Evolutionary conservation across 2,113 vertebrate genomes (phyloP), one percentile per base, ranked within the genome.

Genomic region (Tachysurus vachellii): DNA sequence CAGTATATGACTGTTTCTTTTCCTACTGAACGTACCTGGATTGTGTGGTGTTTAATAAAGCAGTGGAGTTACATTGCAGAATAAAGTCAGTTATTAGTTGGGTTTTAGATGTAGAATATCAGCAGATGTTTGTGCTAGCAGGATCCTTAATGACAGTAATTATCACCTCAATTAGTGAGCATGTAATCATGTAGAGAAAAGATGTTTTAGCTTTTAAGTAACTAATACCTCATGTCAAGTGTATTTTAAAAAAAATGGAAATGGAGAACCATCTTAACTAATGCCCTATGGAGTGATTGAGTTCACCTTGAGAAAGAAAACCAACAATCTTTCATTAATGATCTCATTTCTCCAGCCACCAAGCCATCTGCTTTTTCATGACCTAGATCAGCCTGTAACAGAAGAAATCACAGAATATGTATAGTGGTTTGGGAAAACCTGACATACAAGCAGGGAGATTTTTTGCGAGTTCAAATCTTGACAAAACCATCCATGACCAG

Each of bases 251-350:
- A 50, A 68, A 23, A 56, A 47, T 54, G 36, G 36, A 36, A 36
- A 61, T 50, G 17, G 50, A 36, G 7, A 80, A 23, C 14, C 50
- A 71, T 81, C 77, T 81, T 42, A 70, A 71, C n/a, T 56, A 86
- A 68, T 36, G 36, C n/a, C 26, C 56, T 36, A 47, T 59, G 50
- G 50, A 86, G 23, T 26, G 62, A 81, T 53, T n/a, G 21, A 28
- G 28, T 23, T 86, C 28, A 79, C 75, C 14, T 85, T 79, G 44
- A 50, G 73, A 66, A 1, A 47, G 61, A 21, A 75, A 80, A 80
- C n/a, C 7, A 80, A 80, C 11, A 86, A 64, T 62, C 42, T 10
- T n/a, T 85, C 56, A 85, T 76, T 86, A 73, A 86, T 68, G 4
- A 54, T 86, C 12, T 54, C 11, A 80, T 80, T 86, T 86, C 73